These are phyloP conservation scores for Nematostella vectensis DNA, from an alignment of 92 coral and sea anemone species.

Conservation along the genomic window DNA sequence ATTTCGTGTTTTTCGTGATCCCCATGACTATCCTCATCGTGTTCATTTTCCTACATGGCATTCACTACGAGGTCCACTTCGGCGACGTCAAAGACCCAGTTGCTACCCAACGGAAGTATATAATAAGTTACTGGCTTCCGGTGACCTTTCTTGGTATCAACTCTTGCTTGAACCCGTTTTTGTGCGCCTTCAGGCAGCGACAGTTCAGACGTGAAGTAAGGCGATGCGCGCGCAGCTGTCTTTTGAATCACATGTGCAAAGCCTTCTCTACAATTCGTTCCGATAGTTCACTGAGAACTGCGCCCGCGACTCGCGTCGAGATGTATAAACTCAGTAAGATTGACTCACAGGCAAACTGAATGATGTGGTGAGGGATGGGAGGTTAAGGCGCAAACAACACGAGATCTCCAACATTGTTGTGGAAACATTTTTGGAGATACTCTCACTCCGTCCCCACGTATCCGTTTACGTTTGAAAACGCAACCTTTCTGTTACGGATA, in stretches of 20 bases:
- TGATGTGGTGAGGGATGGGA: too few species aligned
- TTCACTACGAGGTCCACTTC: not conserved
- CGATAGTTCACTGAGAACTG: constrained; percentile 22
- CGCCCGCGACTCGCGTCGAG: constrained; percentile 27
- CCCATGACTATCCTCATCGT: constrained; percentile 17
- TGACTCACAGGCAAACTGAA: constrained; percentile 12
- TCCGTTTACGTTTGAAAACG: too few species aligned
- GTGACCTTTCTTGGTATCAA: constrained; percentile 21
- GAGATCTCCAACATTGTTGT: too few species aligned
- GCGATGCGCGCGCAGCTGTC: constrained; percentile 20
- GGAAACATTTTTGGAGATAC: too few species aligned
- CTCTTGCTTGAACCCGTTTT: constrained; percentile 28
- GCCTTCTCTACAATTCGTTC: constrained; percentile 19
- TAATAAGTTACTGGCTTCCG: constrained; percentile 16
- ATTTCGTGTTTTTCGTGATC: constrained; percentile 23
- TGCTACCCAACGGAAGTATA: not conserved
- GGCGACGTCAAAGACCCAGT: not conserved
- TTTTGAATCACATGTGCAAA: constrained; percentile 15
- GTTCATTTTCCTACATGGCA: not conserved
- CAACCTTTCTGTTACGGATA: too few species aligned
- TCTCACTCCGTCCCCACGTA: too few species aligned
- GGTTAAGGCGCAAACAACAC: too few species aligned
- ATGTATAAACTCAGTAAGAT: constrained; percentile 30
- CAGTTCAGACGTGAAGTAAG: constrained; percentile 28
- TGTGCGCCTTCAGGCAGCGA: constrained; percentile 34